phyloP scores from a whole-genome alignment of 2,888 invertebrate species.

The Stenolophus ochropezus region DNA sequence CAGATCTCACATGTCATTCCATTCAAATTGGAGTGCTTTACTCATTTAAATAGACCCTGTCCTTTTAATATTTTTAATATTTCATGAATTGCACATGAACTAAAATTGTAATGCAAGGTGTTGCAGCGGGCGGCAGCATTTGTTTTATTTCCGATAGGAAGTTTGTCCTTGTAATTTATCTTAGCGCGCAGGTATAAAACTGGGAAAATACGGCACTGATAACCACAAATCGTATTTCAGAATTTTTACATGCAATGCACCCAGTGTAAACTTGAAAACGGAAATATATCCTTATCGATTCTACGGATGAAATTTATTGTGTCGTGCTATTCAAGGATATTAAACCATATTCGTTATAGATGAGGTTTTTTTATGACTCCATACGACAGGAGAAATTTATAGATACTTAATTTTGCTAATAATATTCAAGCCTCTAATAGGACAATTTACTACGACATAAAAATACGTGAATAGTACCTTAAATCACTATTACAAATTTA shows the following conservation, averaged over 20 bases:
- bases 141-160: background rate
- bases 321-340: background rate
- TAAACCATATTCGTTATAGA: constrained; percentile 17
- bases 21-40: too few relatives aligned
- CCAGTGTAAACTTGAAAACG: constrained; percentile 39
- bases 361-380: background rate
- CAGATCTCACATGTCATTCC: too few relatives aligned
- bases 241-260: constrained; percentile 42
- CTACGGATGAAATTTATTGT: constrained; percentile 34
- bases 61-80: too few relatives aligned
- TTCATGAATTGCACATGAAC: too few relatives aligned
- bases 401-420: background rate
- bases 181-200: constrained; percentile 19
- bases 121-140: background rate
- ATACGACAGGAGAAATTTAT: background rate
- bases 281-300: constrained; percentile 40
- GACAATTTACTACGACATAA: too few relatives aligned
- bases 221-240: constrained; percentile 42
- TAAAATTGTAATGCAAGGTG: background rate
- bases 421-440: background rate
- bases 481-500: too few relatives aligned
- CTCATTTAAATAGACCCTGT: too few relatives aligned
- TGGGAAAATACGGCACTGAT: constrained; percentile 25
- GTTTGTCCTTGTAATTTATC: constrained; percentile 33
- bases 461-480: too few relatives aligned